phyloP scores from a whole-genome alignment of 2,888 invertebrate species.

The Leptura quadrifasciata region DNA sequence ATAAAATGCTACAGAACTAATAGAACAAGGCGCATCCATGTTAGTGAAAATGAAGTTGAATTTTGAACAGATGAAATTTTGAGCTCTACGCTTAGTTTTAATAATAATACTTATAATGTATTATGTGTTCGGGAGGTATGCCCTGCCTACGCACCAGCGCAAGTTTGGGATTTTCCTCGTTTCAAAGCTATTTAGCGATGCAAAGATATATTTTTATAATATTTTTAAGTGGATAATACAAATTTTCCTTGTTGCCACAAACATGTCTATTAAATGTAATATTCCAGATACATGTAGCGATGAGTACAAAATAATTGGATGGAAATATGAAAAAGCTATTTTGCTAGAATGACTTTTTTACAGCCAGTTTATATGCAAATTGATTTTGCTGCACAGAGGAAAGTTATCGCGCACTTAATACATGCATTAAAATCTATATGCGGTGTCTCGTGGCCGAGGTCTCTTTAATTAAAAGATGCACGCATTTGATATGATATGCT shows the following conservation, averaged over 20 bases:
- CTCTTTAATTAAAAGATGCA: neutral
- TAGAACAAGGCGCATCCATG: too few relatives aligned
- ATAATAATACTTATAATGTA: too few relatives aligned
- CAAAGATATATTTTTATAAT: neutral
- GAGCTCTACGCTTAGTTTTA: too few relatives aligned
- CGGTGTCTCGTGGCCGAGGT: neutral
- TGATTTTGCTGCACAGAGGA: neutral
- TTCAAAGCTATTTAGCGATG: neutral
- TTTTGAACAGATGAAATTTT: too few relatives aligned
- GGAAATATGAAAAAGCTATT: neutral
- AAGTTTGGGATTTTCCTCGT: neutral
- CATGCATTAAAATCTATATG: neutral
- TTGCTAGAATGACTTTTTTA: neutral
- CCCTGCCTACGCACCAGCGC: too few relatives aligned
- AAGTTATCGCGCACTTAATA: neutral
- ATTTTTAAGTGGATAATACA: neutral
- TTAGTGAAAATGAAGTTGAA: too few relatives aligned
- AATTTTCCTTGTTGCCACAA: conserved; percentile 7
- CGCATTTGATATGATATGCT: too few relatives aligned
- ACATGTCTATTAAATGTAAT: neutral
- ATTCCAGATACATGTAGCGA: neutral
- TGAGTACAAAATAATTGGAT: neutral
- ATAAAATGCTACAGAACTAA: too few relatives aligned
- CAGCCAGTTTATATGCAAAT: conserved; percentile 13
- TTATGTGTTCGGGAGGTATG: too few relatives aligned